Percentiles rank a stretch among this genome's conserved stretches.
These are phyloP conservation scores for Pseudococcus viburni DNA, from an alignment of 2,888 invertebrate genomes.

Conservation along the genomic window DNA sequence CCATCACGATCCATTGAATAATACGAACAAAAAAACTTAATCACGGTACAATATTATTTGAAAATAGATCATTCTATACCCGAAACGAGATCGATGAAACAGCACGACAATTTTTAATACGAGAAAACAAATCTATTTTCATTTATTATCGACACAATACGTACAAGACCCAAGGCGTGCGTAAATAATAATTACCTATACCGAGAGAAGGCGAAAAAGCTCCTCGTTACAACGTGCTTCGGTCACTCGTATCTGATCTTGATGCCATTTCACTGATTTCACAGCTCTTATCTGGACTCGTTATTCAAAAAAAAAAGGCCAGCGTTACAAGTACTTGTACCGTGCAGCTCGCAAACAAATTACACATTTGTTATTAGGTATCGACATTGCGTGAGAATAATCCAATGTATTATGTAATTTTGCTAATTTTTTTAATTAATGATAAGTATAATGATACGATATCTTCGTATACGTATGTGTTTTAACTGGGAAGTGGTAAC, in stretches of 20 bases:
- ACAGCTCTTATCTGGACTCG: background rate
- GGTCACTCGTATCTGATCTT: conserved; percentile 24
- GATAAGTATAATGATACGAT: background rate
- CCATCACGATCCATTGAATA: conserved; percentile 16
- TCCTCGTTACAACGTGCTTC: background rate
- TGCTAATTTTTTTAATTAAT: background rate
- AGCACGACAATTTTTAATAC: background rate
- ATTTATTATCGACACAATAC: background rate
- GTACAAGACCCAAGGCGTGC: too few relatives aligned
- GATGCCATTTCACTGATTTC: background rate
- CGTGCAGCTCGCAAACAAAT: background rate
- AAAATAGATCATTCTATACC: background rate
- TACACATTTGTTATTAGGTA: background rate
- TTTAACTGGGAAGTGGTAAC: background rate
- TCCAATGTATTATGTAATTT: background rate
- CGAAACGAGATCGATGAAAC: background rate
- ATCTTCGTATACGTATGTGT: background rate
- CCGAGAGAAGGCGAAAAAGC: background rate
- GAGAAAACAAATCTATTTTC: background rate
- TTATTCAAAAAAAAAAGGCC: background rate
- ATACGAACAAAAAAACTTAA: background rate
- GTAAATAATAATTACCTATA: background rate
- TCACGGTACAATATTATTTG: background rate
- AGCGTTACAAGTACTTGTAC: background rate
- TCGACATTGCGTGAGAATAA: background rate